Evolutionary conservation across 2,113 vertebrate genomes (phyloP).

Genomic region (Noturus placidus): DNA sequence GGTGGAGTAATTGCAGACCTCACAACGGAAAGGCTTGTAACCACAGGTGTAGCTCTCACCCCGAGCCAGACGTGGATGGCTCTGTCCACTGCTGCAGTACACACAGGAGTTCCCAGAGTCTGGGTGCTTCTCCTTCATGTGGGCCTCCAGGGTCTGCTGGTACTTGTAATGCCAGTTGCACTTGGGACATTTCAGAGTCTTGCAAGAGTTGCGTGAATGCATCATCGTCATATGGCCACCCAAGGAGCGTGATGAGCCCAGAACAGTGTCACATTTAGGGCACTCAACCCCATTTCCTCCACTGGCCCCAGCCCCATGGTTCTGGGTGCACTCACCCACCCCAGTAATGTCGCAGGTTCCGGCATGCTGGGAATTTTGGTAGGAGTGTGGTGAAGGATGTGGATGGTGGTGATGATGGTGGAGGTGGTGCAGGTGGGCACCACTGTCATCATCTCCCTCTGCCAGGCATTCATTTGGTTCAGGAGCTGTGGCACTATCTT

Average conservation of each 20-base stretch:
- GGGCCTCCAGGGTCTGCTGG: conserved; percentile 99
- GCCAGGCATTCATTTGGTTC: conserved; percentile 96
- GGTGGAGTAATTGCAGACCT: conserved; percentile 99
- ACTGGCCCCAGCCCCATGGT: conserved; percentile 76
- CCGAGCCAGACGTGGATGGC: conserved; percentile 92
- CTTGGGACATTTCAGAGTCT: conserved; percentile 99
- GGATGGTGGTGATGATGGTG: conserved; percentile 73
- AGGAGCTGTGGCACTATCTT: conserved; percentile 97
- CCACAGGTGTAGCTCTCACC: conserved; percentile 99
- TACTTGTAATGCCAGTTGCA: conserved; percentile 99
- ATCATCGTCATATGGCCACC: conserved; percentile 99
- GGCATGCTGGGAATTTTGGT: conserved; percentile 72
- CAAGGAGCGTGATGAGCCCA: conserved; percentile 95
- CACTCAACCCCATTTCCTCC: conserved; percentile 93
- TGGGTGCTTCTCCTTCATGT: conserved; percentile 99
- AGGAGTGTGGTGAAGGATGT: conserved; percentile 70
- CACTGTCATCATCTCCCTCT: conserved; percentile 89
- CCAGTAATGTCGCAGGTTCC: conserved; percentile 86
- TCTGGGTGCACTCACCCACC: conserved; percentile 89
- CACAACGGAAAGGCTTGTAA: conserved; percentile 98
- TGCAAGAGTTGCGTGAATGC: conserved; percentile 99
- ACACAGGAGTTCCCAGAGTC: conserved; percentile 91
- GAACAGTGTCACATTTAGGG: conserved; percentile 95
- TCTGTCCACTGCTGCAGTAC: conserved; percentile 95
- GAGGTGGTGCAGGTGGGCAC: conserved; percentile 77